These are phyloP conservation scores for Apodemia hepburni DNA, from an alignment of 2,888 invertebrate genomes.

Conservation along the genomic window DNA sequence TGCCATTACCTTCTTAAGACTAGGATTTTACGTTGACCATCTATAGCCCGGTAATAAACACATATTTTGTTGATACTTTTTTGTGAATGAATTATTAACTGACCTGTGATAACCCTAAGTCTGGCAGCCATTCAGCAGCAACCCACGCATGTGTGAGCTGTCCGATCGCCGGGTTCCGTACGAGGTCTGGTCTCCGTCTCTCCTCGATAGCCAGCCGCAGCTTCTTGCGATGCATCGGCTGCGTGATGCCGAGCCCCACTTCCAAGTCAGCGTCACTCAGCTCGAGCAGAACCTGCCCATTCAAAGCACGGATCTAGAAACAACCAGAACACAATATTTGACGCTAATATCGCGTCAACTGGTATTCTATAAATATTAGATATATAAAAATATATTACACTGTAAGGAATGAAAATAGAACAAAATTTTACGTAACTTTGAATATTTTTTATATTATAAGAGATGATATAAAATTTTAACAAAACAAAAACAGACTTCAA, in stretches of 20 bases:
- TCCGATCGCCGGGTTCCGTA: constrained; percentile 92
- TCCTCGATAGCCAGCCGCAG: constrained; percentile 96
- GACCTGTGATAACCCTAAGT: constrained; percentile 91
- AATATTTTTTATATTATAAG: too few species aligned
- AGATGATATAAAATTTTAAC: too few species aligned
- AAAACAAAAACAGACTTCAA: too few species aligned
- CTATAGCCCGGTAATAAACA: too few species aligned
- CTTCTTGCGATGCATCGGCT: constrained; percentile 96
- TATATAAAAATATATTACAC: constrained; percentile 20
- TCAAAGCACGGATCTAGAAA: constrained; percentile 85
- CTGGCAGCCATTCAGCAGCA: constrained; percentile 95
- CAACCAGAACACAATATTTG: constrained; percentile 81
- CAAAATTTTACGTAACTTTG: too few species aligned
- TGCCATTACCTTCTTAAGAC: too few species aligned
- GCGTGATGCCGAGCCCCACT: constrained; percentile 93
- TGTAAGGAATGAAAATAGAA: background rate
- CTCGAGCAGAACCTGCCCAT: constrained; percentile 92
- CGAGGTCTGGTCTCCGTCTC: constrained; percentile 91
- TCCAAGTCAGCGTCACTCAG: constrained; percentile 95
- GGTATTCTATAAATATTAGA: constrained; percentile 32
- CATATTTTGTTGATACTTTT: too few species aligned
- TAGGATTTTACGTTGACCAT: too few species aligned
- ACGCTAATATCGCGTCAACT: constrained; percentile 73
- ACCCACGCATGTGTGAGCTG: constrained; percentile 96
- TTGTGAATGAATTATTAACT: constrained; percentile 9